phyloP scores from a whole-genome alignment of 1,140 invertebrate genomes.

The Plodia interpunctella region DNA sequence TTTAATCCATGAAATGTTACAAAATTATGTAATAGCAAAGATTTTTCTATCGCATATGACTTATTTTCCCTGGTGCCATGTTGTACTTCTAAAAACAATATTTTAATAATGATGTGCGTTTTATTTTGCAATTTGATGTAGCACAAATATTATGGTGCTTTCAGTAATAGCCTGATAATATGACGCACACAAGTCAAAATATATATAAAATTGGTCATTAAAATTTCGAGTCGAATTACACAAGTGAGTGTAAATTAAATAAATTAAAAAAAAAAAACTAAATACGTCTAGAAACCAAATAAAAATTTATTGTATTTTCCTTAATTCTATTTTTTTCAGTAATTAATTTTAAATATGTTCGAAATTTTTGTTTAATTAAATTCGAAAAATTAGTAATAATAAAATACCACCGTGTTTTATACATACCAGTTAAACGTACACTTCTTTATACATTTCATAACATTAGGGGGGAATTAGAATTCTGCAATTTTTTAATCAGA shows the following conservation, averaged over 20 bases:
- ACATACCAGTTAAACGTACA: too few relatives aligned
- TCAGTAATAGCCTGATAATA: too few relatives aligned
- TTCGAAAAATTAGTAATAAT: background rate
- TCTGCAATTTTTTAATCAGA: too few relatives aligned
- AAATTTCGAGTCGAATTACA: background rate
- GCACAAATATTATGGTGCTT: too few relatives aligned
- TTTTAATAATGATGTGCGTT: too few relatives aligned
- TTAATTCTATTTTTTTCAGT: slow-evolving; percentile 20
- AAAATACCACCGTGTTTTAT: too few relatives aligned
- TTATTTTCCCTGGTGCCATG: background rate
- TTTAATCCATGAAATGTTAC: too few relatives aligned
- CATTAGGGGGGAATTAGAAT: background rate
- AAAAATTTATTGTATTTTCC: slow-evolving; percentile 53
- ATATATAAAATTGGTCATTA: too few relatives aligned
- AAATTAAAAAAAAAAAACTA: background rate
- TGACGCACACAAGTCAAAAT: too few relatives aligned
- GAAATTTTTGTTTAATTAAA: slow-evolving; percentile 23
- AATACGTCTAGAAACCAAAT: slow-evolving; percentile 53
- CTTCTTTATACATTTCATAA: background rate
- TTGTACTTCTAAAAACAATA: background rate
- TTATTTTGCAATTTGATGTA: too few relatives aligned
- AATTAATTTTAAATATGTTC: slow-evolving; percentile 33
- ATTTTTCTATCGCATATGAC: too few relatives aligned
- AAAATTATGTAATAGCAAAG: too few relatives aligned
- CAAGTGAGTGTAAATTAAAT: background rate